Evolutionary conservation across 2,113 vertebrate species (phyloP), one percentile per base, ranked within the genome.

Genomic region (Diadophis punctatus): DNA sequence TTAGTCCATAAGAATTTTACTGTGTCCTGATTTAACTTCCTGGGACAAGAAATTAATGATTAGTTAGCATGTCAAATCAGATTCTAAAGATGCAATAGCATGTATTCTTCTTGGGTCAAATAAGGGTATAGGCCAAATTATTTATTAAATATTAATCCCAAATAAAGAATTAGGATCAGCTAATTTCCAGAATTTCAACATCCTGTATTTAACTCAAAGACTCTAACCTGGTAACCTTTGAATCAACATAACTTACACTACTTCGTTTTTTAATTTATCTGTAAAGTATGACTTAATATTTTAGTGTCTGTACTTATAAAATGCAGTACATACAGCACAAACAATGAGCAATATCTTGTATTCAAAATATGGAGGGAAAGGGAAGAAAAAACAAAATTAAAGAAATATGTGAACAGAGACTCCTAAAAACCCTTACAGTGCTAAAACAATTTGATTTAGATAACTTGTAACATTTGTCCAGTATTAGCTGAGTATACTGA

Each of bases 341-440:
- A 63, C 90, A 92, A 93, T 86, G 85, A 93, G 1, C 30, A 94
- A 90, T 84, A 95, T 48, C 51, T 89, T 92, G 53, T 14, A 95
- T 89, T 3, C 0, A 0, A 0, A 87, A 88, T 93, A 91, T 46
- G 0, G 91, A 90, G 14, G n/a, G 89, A 5, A 16, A 55, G 88
- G 86, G 93, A 90, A 34, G 14, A 74, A 74, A 74, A 74, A 74
- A 34, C 63, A 68, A 80, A 94, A 80, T n/a, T 43, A 46, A 23
- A 0, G 91, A 87, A 88, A 27, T 63, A 91, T 94, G 92, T 34
- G 0, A 1, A 92, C 89, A 48, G 39, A 95, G 90, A 95, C 25
- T n/a, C 52, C 23, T 0, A 91, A 63, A 92, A 11, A 23, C 92
- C 84, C 10, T 11, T 23, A 53, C 48, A 84, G 3, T 58, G 53